Base-by-base conservation (phyloP, 2,888 invertebrate genomes). In the Archips crataeganus region DNA sequence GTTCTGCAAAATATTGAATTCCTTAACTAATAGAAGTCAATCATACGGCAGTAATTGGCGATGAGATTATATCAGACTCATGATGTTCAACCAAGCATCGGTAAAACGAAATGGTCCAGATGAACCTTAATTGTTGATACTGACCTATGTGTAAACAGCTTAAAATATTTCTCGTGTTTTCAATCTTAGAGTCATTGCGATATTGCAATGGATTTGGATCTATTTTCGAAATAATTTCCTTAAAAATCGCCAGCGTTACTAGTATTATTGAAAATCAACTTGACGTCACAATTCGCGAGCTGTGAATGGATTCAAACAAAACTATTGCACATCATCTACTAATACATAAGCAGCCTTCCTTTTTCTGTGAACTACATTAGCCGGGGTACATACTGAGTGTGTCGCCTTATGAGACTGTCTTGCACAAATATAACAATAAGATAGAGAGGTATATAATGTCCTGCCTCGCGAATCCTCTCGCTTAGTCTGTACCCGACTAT, bases 401-500 rank as follows among this genome's bases (percentile, higher is more conserved):
- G 15, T 9, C 9, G 23, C 54, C 8, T 54, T 8, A 8, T 23
- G 23, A n/a, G 51, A 15, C n/a, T 13, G 45, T 45, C 11, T 49
- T 5, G n/a, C n/a, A 6, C 4, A 11, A 13, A 3, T 45, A 10
- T 2, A 45, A 9, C 9, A 49, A 49, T 2, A 13, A 11, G n/a
- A 13, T 49, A 13, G n/a, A 6, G 4, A 13, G 13, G 3, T 6
- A 49, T n/a, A n/a, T n/a, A n/a, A n/a, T 45, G 11, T 5, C n/a
- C 13, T 49, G 51, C 51, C 15, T 23, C 9, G 54, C 15, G 15
- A 54, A 8, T n/a, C 54, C 5, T 9, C 2, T 23, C 15, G 9
- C 23, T 23, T 23, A 15, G 54, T 54, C 15, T 6, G 23, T 54
- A 85, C 83, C 11, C 63, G 13, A 13, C 34, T 3, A 64, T 39